Evolutionary conservation across 2,797 vertebrate genomes (phyloP).

Genomic region (Calcarius lapponicus): DNA sequence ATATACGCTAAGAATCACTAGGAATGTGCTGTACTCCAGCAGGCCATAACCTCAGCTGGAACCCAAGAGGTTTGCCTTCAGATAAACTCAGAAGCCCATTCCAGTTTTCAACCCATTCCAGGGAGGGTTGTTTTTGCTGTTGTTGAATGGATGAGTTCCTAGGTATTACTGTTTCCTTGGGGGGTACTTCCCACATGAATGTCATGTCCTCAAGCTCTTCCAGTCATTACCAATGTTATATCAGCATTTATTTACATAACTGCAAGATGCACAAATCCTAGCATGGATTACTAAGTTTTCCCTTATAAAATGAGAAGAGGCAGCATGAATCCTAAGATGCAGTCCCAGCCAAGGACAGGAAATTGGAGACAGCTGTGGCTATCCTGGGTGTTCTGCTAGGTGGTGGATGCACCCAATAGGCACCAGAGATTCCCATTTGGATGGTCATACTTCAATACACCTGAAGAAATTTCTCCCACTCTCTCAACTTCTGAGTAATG

Average conservation of each 20-base stretch:
- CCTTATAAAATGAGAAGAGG: neutral
- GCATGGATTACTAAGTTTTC: neutral
- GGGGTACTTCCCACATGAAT: neutral
- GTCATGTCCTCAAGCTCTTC: neutral
- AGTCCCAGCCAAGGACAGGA: neutral
- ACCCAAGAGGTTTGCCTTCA: neutral
- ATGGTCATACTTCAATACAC: neutral
- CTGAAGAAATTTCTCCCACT: neutral
- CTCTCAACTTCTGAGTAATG: neutral
- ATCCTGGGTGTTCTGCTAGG: neutral
- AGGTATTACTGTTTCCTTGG: neutral
- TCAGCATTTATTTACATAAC: neutral
- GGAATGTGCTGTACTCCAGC: neutral
- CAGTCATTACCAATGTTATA: neutral
- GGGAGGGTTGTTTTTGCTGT: rapidly evolving
- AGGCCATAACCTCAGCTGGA: neutral
- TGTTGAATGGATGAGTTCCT: neutral
- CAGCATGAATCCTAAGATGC: neutral
- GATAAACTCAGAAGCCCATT: neutral
- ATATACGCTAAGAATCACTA: neutral
- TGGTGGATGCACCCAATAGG: neutral
- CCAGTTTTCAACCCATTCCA: neutral
- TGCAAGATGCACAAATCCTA: neutral
- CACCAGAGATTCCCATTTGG: neutral
- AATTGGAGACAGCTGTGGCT: neutral